Evolutionary conservation across 2,113 vertebrate genomes (phyloP).

Genomic region (Chelonoidis abingdonii): DNA sequence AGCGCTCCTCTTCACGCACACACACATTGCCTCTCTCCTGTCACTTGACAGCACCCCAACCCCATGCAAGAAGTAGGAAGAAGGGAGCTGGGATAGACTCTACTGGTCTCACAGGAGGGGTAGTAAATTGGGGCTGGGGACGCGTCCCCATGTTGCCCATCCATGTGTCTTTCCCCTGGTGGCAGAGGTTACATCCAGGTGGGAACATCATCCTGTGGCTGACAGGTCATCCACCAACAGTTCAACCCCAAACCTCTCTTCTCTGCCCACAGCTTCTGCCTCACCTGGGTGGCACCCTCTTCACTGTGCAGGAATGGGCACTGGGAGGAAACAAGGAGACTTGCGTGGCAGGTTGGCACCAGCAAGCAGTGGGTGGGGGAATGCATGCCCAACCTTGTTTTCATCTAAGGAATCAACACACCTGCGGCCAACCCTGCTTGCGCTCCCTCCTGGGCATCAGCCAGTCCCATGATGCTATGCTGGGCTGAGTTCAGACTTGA

Average conservation of each 20-base stretch:
- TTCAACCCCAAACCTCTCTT: background rate
- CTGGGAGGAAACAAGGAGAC: background rate
- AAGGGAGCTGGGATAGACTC: background rate
- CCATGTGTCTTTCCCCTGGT: background rate
- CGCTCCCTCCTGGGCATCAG: slow-evolving; percentile 60
- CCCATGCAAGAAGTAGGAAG: background rate
- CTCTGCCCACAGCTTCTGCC: background rate
- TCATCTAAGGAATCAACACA: slow-evolving; percentile 24
- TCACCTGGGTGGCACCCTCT: too few relatives aligned
- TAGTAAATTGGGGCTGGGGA: background rate
- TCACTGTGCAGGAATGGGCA: background rate
- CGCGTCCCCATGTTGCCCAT: background rate
- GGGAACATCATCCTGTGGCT: accelerated
- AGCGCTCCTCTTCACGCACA: accelerated
- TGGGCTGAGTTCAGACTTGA: slow-evolving; percentile 54
- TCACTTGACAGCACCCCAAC: background rate
- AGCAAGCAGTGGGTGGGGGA: accelerated
- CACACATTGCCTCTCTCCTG: accelerated
- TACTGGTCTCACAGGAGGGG: background rate
- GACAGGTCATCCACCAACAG: background rate
- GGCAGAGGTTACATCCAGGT: background rate
- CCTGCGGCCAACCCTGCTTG: background rate
- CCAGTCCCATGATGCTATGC: slow-evolving; percentile 46
- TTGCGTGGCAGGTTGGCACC: background rate
- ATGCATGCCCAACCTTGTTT: background rate